Base-by-base conservation (phyloP, 1,140 invertebrate species). In the Lerema accius region DNA sequence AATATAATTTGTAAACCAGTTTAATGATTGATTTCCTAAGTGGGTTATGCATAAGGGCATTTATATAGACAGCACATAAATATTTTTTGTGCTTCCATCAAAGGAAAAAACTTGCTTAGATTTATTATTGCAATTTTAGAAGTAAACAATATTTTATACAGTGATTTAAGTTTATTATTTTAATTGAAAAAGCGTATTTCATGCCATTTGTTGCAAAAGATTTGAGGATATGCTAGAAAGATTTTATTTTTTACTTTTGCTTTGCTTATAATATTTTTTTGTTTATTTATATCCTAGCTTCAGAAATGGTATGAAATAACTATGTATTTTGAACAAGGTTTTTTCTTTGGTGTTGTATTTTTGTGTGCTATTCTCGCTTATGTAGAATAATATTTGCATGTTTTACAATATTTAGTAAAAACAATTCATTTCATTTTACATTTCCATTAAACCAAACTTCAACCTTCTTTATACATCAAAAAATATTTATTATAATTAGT, bases 341-440 rank as follows among this genome's bases (percentile, higher is more conserved):
- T 86, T 86, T 86, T 86, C 83, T 86, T 86, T 83, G 81, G 83
- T 83, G 51, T 76, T 82, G 75, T 83, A 69, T 19, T 40, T 19
- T 51, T 53, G 48, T 32, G n/a, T 40, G 17, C 37, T 40, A 32
- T 32, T 14, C 2, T 37, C n/a, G n/a, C n/a, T n/a, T 46, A n/a
- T 4, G 17, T 46, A 13, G 23, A 46, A 11, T 10, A 10, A 26
- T 45, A 15, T 46, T 23, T 28, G 43, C 19, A 23, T 26, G 0
- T 26, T 28, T 28, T 28, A 19, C 4, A 23, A 10, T 23, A 13
- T 48, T 5, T 19, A 17, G 19, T 4, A n/a, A n/a, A n/a, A n/a
- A n/a, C n/a, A n/a, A n/a, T n/a, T n/a, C n/a, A n/a, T n/a, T n/a
- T n/a, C n/a, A n/a, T n/a, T n/a, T n/a, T n/a, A n/a, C n/a, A n/a